Percentiles rank a stretch among this genome's conserved stretches.
These are phyloP conservation scores for Podarcis raffonei DNA, from an alignment of 2,113 vertebrate genomes.

Conservation along the genomic window DNA sequence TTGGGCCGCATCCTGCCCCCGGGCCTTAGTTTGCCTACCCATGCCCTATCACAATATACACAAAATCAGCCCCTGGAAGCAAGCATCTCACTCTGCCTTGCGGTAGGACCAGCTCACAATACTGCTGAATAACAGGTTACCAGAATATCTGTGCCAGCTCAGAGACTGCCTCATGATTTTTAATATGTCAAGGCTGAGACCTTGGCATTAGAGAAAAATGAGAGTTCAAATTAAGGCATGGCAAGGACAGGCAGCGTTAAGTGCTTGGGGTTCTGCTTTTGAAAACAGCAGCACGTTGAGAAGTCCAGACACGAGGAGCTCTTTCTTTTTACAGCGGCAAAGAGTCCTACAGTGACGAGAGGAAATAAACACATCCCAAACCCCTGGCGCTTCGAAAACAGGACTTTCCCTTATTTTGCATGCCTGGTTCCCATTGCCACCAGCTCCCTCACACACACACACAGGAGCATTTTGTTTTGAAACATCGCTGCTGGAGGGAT, in stretches of 20 bases:
- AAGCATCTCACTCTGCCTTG: no score
- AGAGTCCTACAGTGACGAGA: not conserved
- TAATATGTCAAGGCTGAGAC: not conserved
- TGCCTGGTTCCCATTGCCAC: no score
- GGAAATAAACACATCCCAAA: not conserved
- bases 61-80: no score
- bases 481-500: not conserved
- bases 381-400: not conserved
- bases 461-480: not conserved
- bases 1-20: no score
- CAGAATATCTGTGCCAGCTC: no score
- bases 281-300: slow-evolving; percentile 10
- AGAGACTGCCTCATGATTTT: not conserved
- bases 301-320: not conserved
- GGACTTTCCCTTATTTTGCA: not conserved
- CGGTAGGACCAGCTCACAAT: no score
- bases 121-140: no score
- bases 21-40: no score
- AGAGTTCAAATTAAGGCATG: not conserved
- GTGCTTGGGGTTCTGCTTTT: not conserved
- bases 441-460: not conserved
- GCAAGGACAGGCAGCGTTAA: not conserved
- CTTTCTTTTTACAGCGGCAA: not conserved
- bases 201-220: not conserved
- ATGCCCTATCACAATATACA: no score